Base-by-base conservation (phyloP, 2,888 invertebrate species). In the Phorcus lineatus region DNA sequence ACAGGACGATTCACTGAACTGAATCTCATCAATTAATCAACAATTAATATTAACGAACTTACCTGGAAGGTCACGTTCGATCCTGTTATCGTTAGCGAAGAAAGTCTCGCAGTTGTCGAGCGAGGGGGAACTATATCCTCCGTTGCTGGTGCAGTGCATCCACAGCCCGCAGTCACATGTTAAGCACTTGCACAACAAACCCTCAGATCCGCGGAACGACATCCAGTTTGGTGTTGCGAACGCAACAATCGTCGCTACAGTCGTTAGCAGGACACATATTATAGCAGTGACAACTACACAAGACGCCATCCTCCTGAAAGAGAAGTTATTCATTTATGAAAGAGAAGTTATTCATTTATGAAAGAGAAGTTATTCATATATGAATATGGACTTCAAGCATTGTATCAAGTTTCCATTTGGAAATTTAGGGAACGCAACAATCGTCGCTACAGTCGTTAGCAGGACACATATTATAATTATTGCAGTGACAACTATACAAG, bases 201-300 rank as follows among this genome's bases (percentile, higher is more conserved):
- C 81, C 11, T 47, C 77, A 0, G 81, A 74, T 52, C 79, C 82
- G 31, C 85, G 85, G 76, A 90, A 88, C 77, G 84, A 86, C 13
- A 90, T 79, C 91, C 91, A 91, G 79, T 91, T 90, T 16, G 91
- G 91, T 13, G 90, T 90, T 4, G 91, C 87, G 80, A 91, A 90
- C 1, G 90, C 86, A 11, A 91, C 91, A 52, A 91, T 91, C 24
- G 88, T 88, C 6, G 89, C 90, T 6, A 90, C 90, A 31, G 90
- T 88, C n/a, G 91, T 90, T n/a, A 91, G 82, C 67, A 91, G 84
- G 16, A 90, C 90, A 81, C 89, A 88, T 22, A 91, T 85, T 36
- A 91, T 88, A n/a, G 90, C 89, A n/a, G 87, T 86, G 54, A 91
- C 87, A 4, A 88, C 84, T 40, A 87, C 80, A 85, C 89, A 90